Evolutionary conservation across 2,888 invertebrate genomes (phyloP), one percentile per base, ranked within the genome.

Genomic region (Miltochrista miniata): DNA sequence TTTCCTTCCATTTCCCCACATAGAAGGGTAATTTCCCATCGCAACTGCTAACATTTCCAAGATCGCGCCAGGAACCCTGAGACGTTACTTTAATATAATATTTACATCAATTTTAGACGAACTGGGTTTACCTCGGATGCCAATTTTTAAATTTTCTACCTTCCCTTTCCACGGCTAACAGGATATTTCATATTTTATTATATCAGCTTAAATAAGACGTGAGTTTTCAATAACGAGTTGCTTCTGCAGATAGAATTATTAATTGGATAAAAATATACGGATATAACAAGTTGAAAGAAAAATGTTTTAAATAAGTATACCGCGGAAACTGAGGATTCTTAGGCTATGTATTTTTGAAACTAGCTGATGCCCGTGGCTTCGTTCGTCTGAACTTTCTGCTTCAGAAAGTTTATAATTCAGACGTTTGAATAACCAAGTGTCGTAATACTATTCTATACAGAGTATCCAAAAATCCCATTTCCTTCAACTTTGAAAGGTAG

Each of bases 121-220:
- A 54, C 49, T 36, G 42, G 34, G 52, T 61, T 48, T 45, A 35
- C 34, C 41, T 48, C 34, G 41, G 38, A 18, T 48, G 68, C 59
- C 59, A 64, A 68, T 68, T 70, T 70, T 52, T 51, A 59, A 56
- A 57, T 70, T 46, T 56, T 51, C 45, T 30, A 31, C 41, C 18
- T 13, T 35, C 24, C 36, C 29, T n/a, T n/a, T n/a, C n/a, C n/a
- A 14, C 31, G 36, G 30, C 40, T 39, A 37, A 39, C 14, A 45
- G 15, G 42, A 18, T 31, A 36, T 47, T 57, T 41, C 39, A 45
- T 44, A 53, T 39, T 51, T 45, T 46, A 43, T 50, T 45, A 38
- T 41, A 41, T 30, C 33, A 12, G 35, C 8, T 24, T 24, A 24
- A 24, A 24, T 24, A 41, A 8, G 45, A 40, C 31, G 10, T 49